Base-by-base conservation (phyloP, 2,888 invertebrate genomes). In the Megaustenia siamemsis region DNA sequence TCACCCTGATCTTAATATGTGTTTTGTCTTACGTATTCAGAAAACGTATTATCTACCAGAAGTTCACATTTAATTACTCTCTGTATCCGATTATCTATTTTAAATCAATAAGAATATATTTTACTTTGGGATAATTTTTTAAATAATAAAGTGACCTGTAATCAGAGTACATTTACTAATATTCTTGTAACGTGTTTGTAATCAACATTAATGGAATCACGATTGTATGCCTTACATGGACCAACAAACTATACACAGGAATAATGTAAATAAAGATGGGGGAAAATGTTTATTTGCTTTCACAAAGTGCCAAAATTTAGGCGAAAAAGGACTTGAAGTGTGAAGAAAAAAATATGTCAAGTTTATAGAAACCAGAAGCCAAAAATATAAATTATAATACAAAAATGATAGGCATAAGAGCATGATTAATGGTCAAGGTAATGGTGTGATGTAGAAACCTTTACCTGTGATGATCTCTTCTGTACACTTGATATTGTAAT, bases 291-390 rank as follows among this genome's bases (percentile, higher is more conserved):
- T 80, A 69, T 80, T 75, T 80, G 68, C 35, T 49, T 69, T 12
- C 53, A 1, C 68, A 35, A 80, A 69, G 69, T 80, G 80, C 53
- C 69, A 49, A 69, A 53, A 38, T 38, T 49, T n/a, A 69, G 66
- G 69, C 68, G 45, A 66, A n/a, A 69, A 53, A 69, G 68, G 69
- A 80, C 80, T 80, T 68, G 68, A 80, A 80, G 80, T 69, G 69
- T 53, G 15, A 66, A 68, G 38, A 53, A 3, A 71, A 28, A 43
- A 71, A 6, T 43, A 18, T 18, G 49, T 69, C 21, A 69, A 69
- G 35, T 32, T 69, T 69, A 69, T 32, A 68, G 66, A 69, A 49
- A 53, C 28, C n/a, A 69, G 24, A 69, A 40, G 45, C 32, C 28
- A 28, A 49, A 53, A 69, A 12, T 35, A 69, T 38, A 68, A 79